Evolutionary conservation across 2,888 invertebrate genomes (phyloP), one percentile per base, ranked within the genome.

Genomic region (Sycophila texana): DNA sequence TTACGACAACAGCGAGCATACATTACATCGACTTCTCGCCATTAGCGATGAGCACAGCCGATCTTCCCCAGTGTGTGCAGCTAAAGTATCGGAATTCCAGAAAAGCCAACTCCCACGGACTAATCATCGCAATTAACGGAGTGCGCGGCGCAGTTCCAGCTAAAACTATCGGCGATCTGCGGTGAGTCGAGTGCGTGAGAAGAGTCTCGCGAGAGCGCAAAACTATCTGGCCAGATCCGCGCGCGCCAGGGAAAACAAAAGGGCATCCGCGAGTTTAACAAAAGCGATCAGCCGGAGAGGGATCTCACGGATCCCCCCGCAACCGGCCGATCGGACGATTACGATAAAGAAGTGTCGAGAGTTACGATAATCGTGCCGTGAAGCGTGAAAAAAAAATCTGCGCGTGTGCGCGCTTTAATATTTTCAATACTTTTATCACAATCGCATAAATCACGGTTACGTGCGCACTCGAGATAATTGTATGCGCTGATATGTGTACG

Each of bases 311-410:
- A 82, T 81, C 82, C 22, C 51, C 14, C 26, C 22, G 55, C 22
- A 30, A 47, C 20, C 51, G 79, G 73, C 77, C 82, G 84, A 85
- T 84, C 83, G 83, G 80, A 79, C 81, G 82, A 80, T 79, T 81
- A 82, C 83, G 85, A 83, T 84, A 83, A 83, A 82, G 78, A 83
- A 84, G 84, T 84, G 84, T 83, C 83, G 84, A 85, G 84, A 84
- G 84, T 84, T 83, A 84, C 81, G 83, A 84, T 84, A 83, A 83
- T 79, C 82, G 77, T 39, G 65, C 58, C 57, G 68, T 49, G 30
- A 39, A 66, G 16, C 12, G 4, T 12, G 51, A 20, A 39, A 70
- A 39, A 70, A 26, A 63, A 26, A 14, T 30, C 14, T 39, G 26
- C 51, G 20, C 65, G n/a, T n/a, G n/a, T n/a, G 18, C 7, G 47